Percentiles rank a stretch among this genome's conserved stretches.
These are phyloP conservation scores for Antigone vipio DNA, from an alignment of 2,113 vertebrate species.

Conservation along the genomic window DNA sequence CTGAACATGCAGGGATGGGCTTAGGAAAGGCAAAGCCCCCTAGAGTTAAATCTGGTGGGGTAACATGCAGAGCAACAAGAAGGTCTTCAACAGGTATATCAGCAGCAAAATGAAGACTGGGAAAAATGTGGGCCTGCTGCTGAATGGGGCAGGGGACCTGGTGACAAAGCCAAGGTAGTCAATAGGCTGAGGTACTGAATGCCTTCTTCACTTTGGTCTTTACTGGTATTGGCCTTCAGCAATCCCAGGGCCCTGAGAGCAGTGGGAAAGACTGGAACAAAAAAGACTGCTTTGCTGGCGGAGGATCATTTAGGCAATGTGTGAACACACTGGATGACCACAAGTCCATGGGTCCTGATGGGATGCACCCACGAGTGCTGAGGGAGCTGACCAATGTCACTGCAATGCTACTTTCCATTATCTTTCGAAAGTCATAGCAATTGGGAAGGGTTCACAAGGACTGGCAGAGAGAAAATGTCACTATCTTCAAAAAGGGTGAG, in stretches of 20 bases:
- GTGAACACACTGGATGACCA: neutral
- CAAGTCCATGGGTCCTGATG: neutral
- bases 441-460: neutral
- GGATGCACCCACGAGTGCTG: neutral
- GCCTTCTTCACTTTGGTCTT: neutral
- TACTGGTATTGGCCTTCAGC: neutral
- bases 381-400: neutral
- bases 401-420: neutral
- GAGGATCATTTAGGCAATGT: neutral
- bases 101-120: neutral
- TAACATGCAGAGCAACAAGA: neutral
- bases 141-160: neutral
- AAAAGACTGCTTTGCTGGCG: neutral
- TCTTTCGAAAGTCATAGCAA: neutral
- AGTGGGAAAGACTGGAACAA: neutral
- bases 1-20: neutral
- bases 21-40: neutral
- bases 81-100: neutral
- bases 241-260: neutral
- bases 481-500: neutral
- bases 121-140: neutral
- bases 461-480: neutral
- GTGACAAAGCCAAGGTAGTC: neutral
- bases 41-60: neutral
- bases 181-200: neutral